Evolutionary conservation across 2,888 invertebrate genomes (phyloP).

Genomic region (Amiota minor): DNA sequence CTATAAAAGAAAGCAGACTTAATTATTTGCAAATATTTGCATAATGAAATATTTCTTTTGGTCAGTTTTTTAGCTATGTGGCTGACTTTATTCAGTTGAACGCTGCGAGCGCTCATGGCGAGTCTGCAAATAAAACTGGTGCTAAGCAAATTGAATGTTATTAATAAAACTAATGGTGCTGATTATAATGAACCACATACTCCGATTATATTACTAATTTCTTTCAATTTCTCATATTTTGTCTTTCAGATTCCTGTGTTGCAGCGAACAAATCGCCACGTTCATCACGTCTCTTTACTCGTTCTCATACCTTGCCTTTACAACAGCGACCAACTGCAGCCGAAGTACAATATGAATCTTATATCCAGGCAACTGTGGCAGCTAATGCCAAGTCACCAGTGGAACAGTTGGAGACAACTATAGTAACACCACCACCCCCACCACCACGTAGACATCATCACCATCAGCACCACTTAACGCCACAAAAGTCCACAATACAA

Average conservation of each 20-base stretch:
- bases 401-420: slow-evolving; percentile 57
- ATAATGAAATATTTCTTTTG: slow-evolving; percentile 31
- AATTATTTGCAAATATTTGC: slow-evolving; percentile 25
- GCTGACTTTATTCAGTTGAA: slow-evolving; percentile 42
- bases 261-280: slow-evolving; percentile 69
- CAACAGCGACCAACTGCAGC: slow-evolving; percentile 68
- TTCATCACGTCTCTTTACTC: slow-evolving; percentile 54
- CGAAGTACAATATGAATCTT: slow-evolving; percentile 70
- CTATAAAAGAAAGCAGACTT: slow-evolving; percentile 1
- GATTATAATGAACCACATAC: neutral
- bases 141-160: slow-evolving; percentile 45
- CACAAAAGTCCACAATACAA: slow-evolving; percentile 35
- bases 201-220: neutral
- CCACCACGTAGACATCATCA: slow-evolving; percentile 44
- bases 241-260: slow-evolving; percentile 70
- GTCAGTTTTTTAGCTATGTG: neutral
- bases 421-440: slow-evolving; percentile 62
- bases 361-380: slow-evolving; percentile 68
- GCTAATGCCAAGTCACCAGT: slow-evolving; percentile 70
- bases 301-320: slow-evolving; percentile 61
- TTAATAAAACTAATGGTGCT: neutral
- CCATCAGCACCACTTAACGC: slow-evolving; percentile 52
- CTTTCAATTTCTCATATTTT: slow-evolving; percentile 17
- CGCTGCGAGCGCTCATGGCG: slow-evolving; percentile 57
- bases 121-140: slow-evolving; percentile 64